Evolutionary conservation across 2,888 invertebrate genomes (phyloP), one percentile per base, ranked within the genome.

Genomic region (Leptinotarsa juncta): DNA sequence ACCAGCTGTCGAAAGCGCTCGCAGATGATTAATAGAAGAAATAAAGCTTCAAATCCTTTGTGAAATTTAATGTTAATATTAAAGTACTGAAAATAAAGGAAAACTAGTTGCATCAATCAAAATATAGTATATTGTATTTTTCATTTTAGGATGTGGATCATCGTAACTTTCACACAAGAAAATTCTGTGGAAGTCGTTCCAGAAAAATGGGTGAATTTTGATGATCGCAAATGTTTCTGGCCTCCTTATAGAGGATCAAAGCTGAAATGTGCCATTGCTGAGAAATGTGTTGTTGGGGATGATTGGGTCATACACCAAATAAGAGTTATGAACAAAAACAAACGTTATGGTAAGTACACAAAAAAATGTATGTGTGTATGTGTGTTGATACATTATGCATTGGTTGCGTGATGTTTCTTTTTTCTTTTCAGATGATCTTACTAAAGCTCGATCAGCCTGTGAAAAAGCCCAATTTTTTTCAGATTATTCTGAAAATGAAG

Each of bases 401-500:
- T 67, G 50, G 50, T 67, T 32, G 26, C 26, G 14, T 67, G 49
- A 32, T 32, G 32, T 50, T 14, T 50, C 50, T 50, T 50, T 50
- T 50, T 16, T 50, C 50, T 50, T 50, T 50, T 16, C 67, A 53
- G 53, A 67, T 51, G 67, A 67, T 48, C 67, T 67, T 26, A 67
- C 53, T 16, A 67, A 67, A 42, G 53, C 67, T 67, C 20, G 67
- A 14, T 32, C 26, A 23, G 67, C 50, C 66, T 66, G 66, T 20
- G 66, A 49, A 23, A 66, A 66, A 66, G 49, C 66, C 18, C 66
- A 66, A 18, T 48, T 66, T 50, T 49, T 49, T 23, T 66, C 66
- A 67, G 67, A 67, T 53, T 67, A 26, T 26, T 67, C 50, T 23
- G 50, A 67, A 67, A 67, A 67, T 51, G 50, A 67, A 66, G 20